A percentile compares a stretch with the other conserved stretches of the same genome.
Conservation (phyloP, 2,113 vertebrate species). For the Tylochromis polylepis region DNA sequence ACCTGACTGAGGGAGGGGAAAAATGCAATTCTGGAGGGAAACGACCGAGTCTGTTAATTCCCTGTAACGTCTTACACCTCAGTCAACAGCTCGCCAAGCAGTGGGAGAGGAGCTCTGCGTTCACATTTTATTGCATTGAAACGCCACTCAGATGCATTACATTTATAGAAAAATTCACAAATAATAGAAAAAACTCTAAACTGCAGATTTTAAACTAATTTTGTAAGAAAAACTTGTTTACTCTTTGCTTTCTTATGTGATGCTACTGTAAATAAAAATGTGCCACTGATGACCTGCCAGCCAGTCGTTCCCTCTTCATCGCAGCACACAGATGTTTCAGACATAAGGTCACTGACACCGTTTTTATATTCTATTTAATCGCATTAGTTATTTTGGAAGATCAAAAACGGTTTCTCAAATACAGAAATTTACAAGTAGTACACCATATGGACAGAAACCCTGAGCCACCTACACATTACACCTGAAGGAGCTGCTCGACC, state of each 20-base stretch:
- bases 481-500: background rate
- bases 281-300: background rate
- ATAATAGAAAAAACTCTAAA: background rate
- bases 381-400: background rate
- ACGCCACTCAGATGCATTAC: background rate
- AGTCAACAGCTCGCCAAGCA: background rate
- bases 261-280: background rate
- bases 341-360: background rate
- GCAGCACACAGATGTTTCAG: background rate
- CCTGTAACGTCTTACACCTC: background rate
- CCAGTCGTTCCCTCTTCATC: background rate
- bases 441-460: background rate
- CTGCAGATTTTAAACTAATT: background rate
- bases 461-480: background rate
- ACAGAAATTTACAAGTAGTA: background rate
- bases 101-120: accelerated
- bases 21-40: background rate
- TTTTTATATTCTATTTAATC: background rate
- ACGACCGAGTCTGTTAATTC: background rate
- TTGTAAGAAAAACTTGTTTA: background rate
- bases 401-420: background rate
- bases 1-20: background rate
- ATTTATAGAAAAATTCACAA: background rate
- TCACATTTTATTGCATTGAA: background rate
- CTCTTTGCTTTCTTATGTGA: background rate